phyloP scores from a whole-genome alignment of 2,113 vertebrate genomes.

The Thymallus thymallus region DNA sequence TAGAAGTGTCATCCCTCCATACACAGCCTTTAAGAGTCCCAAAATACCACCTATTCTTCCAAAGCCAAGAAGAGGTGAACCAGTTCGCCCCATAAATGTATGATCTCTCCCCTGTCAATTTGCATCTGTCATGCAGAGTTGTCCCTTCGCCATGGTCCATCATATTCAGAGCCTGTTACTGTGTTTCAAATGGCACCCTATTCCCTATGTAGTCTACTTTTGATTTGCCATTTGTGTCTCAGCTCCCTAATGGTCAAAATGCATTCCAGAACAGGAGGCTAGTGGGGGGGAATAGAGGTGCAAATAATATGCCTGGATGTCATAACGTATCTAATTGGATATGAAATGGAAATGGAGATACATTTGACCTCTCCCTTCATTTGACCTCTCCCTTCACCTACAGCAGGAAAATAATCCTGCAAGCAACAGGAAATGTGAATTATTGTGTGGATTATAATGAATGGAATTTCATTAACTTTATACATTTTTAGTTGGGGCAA shows the following conservation, averaged over 20 bases:
- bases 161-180: neutral
- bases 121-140: neutral
- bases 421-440: no score
- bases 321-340: neutral
- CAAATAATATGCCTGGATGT: constrained; percentile 1
- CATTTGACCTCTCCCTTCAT: neutral
- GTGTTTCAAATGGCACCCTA: neutral
- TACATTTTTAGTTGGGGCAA: no score
- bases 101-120: no score
- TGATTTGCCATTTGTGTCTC: neutral
- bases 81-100: no score
- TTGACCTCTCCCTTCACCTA: no score
- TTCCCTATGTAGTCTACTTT: no score
- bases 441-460: no score
- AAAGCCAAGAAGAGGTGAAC: neutral
- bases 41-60: neutral
- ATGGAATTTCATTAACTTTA: no score
- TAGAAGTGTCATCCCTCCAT: neutral
- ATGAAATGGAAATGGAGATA: constrained; percentile 6
- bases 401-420: no score
- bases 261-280: neutral
- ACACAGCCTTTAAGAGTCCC: neutral
- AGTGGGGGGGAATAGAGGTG: neutral
- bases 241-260: neutral
- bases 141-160: neutral